Conservation (phyloP, 1,140 invertebrate species). For the Pseudomyrmex dendroicus region DNA sequence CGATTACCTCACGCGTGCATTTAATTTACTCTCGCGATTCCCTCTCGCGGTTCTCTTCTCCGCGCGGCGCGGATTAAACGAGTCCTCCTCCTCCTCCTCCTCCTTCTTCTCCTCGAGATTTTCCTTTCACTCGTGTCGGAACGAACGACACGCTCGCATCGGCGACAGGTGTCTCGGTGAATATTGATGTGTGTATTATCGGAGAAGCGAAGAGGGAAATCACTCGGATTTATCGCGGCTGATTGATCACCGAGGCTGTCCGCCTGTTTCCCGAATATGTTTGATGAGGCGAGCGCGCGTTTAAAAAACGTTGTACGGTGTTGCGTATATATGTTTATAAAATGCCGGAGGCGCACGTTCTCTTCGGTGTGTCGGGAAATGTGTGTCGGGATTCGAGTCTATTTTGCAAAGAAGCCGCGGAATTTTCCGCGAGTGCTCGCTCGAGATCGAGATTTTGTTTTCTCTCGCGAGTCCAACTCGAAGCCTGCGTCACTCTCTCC, state of each 20-base stretch:
- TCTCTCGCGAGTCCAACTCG: not conserved
- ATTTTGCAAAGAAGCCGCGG: not conserved
- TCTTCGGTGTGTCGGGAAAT: not conserved
- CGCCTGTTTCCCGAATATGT: conserved; percentile 8
- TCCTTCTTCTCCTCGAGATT: not conserved
- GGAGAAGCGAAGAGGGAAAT: not conserved
- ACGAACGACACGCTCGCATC: conserved; percentile 38
- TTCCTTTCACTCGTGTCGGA: conserved; percentile 44
- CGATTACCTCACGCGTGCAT: conserved; percentile 67
- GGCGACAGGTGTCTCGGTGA: not conserved
- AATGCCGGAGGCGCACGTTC: not conserved
- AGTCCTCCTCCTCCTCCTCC: not conserved
- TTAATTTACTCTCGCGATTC: conserved; percentile 57
- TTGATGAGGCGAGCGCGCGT: not conserved
- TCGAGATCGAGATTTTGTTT: not conserved
- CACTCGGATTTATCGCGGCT: not conserved
- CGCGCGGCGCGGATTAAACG: not conserved
- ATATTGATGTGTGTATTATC: not conserved
- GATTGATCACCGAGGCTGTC: conserved; percentile 47
- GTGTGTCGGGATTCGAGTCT: not conserved
- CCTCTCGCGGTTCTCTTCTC: conserved; percentile 19
- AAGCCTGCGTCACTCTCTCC: not conserved
- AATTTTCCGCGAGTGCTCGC: conserved; percentile 22
- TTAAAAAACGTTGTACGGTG: not conserved
- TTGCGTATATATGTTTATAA: not conserved